These are phyloP conservation scores for Scrobipalpa costella DNA, from an alignment of 2,888 invertebrate species.

Conservation along the genomic window DNA sequence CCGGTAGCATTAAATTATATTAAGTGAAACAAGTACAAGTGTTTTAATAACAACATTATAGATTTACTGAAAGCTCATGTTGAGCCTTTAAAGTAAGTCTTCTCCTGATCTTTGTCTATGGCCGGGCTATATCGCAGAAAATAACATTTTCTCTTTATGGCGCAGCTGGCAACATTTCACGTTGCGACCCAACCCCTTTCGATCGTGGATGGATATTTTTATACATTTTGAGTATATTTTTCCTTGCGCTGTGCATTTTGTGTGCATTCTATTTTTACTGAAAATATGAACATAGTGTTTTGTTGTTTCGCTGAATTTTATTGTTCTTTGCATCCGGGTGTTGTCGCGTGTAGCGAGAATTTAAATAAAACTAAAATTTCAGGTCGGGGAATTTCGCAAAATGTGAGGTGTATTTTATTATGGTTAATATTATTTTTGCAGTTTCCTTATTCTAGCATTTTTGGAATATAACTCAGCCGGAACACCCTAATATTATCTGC, in stretches of 20 bases:
- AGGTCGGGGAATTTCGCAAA: background rate
- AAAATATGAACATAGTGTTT: background rate
- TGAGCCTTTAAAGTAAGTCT: background rate
- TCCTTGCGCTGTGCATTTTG: constrained; percentile 6
- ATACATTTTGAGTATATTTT: background rate
- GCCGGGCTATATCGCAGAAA: constrained; percentile 12
- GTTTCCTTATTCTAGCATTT: no score
- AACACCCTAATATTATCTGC: no score
- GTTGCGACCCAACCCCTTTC: constrained; percentile 19
- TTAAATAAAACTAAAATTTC: background rate
- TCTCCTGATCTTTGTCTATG: background rate
- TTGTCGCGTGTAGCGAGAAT: background rate
- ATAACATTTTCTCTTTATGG: constrained; percentile 21
- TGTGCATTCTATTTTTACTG: background rate
- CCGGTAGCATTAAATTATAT: no score
- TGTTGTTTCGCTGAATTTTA: background rate
- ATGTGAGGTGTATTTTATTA: background rate
- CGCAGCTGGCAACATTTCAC: constrained; percentile 21
- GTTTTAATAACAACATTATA: no score
- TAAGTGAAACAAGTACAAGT: no score
- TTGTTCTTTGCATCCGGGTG: background rate
- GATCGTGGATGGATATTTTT: constrained; percentile 1
- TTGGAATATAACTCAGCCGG: no score
- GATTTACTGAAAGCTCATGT: no score
- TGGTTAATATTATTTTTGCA: no score